Base-by-base conservation (phyloP, 1,140 invertebrate genomes). In the Matsumurasca onukii region DNA sequence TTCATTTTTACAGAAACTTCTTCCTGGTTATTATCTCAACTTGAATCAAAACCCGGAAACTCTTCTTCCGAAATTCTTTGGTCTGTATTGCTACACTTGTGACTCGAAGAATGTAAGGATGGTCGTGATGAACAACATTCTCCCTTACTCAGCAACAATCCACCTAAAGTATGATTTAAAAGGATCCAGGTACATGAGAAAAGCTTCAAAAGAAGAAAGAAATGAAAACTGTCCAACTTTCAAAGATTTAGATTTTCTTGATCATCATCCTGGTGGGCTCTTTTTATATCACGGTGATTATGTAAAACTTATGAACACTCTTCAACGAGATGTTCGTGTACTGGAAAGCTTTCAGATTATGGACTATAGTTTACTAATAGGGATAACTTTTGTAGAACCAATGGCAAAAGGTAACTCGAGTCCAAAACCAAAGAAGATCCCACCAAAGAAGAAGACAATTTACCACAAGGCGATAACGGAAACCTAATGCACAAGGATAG, bases 81-180 rank as follows among this genome's bases (percentile, higher is more conserved):
- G 66, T 1, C 51, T 67, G 15, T 67, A 67, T 25, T 55, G 66
- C 31, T 67, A 67, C 62, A 68, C 98, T 82, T 98, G 95, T 85
- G 97, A 97, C 82, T 97, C 96, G 76, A 99, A 99, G 88, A 99
- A 99, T 83, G 95, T 99, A 78, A 88, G 98, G 76, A 86, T 99
- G 76, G 87, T 96, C 68, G 95, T 98, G 64, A 99, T 99, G 98
- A 99, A 99, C 83, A 99, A 99, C 85, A 84, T 99, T 75, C 86
- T 99, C 77, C 98, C 98, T 39, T 97, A 95, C 13, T 88, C 88
- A 20, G 91, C 99, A 34, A 92, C 90, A 78, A 86, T 99, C 77
- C 97, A 99, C 82, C 91, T 98, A 80, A 99, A 99, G 78, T 99
- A 99, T 82, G 98, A 99, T 85, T 84, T 98, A 24, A 98, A 98